Conservation (phyloP, 2,888 invertebrate species). For the Synergus gifuensis region DNA sequence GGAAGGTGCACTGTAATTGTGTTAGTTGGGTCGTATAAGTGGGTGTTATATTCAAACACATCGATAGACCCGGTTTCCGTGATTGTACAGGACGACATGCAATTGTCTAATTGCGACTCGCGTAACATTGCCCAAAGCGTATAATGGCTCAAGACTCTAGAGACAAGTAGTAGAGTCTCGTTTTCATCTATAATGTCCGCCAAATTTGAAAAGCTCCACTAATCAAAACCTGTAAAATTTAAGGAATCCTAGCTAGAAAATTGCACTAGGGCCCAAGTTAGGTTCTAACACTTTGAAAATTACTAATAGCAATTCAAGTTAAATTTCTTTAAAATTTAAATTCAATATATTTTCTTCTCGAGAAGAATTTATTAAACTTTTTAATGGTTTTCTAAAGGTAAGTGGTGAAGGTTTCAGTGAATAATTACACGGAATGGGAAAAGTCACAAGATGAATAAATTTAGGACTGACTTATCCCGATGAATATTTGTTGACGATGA, state of each 20-base stretch:
- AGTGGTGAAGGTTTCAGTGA: neutral
- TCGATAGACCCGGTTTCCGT: constrained; percentile 26
- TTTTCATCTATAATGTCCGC: neutral
- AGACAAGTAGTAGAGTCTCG: constrained; percentile 17
- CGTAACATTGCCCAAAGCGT: constrained; percentile 22
- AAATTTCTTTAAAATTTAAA: no score
- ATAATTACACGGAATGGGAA: constrained; percentile 1
- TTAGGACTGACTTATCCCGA: constrained; percentile 22
- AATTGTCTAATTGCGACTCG: constrained; percentile 33
- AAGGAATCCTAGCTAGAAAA: neutral
- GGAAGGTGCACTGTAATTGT: constrained; percentile 21
- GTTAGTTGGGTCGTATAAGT: constrained; percentile 8
- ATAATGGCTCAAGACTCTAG: constrained; percentile 15
- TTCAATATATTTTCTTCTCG: neutral
- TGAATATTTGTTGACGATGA: constrained; percentile 40
- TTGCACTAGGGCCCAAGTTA: no score
- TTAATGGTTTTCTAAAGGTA: neutral
- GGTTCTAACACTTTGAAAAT: no score
- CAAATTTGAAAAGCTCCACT: neutral
- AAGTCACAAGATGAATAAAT: constrained; percentile 17
- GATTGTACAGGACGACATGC: constrained; percentile 22
- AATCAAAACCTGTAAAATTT: neutral
- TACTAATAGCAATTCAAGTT: no score
- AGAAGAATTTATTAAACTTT: neutral
- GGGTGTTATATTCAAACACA: constrained; percentile 26